Conservation (phyloP, 2,888 invertebrate species). For the Nymphalis polychloros region DNA sequence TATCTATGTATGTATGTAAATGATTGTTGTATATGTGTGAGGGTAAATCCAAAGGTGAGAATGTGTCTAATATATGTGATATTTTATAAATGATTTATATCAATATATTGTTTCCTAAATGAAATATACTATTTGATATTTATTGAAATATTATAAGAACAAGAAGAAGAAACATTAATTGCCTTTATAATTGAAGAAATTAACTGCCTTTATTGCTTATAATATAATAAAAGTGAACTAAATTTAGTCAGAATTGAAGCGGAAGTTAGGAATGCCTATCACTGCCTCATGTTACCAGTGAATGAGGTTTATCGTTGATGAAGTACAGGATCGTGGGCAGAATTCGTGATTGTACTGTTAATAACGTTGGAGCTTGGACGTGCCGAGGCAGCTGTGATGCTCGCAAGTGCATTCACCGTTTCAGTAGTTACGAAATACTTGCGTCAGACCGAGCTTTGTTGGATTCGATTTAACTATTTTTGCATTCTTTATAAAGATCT, state of each 20-base stretch:
- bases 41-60: too few species aligned
- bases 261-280: conserved; percentile 16
- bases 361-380: conserved; percentile 62
- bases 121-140: too few species aligned
- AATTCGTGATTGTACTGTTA: conserved; percentile 72
- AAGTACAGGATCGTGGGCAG: conserved; percentile 65
- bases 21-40: too few species aligned
- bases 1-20: too few species aligned
- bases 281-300: conserved; percentile 40
- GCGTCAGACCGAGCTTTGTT: conserved; percentile 49
- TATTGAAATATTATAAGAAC: too few species aligned
- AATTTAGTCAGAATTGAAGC: background rate
- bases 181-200: too few species aligned
- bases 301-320: conserved; percentile 60
- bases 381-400: conserved; percentile 53
- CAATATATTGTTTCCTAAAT: too few species aligned
- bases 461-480: conserved; percentile 43
- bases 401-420: conserved; percentile 65
- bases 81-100: too few species aligned
- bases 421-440: conserved; percentile 61
- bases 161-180: too few species aligned
- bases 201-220: too few species aligned
- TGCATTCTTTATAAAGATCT: conserved; percentile 14
- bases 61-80: too few species aligned
- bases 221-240: background rate